Evolutionary conservation across 2,797 vertebrate genomes (phyloP).

Genomic region (Sebastiscus albofasciatus): DNA sequence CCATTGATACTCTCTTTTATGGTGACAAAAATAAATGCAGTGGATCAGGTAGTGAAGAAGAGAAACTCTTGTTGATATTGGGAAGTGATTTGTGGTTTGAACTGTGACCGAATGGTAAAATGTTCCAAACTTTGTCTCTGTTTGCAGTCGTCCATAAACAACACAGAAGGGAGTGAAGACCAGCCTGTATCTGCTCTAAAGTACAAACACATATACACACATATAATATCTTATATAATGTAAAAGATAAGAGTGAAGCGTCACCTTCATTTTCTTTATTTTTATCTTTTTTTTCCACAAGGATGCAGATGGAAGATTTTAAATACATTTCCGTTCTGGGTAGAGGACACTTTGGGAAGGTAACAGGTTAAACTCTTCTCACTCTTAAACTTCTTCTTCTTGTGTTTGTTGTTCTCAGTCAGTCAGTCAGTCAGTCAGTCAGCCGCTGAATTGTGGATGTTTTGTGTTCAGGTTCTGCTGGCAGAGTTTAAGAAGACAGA

Average conservation of each 20-base stretch:
- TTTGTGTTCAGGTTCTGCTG: conserved; percentile 86
- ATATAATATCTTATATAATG: not conserved
- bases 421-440: not conserved
- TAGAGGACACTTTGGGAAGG: conserved; percentile 92
- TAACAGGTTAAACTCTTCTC: not conserved
- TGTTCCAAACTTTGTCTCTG: conserved; percentile 9
- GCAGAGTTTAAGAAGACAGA: conserved; percentile 87
- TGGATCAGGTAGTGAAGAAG: too few relatives aligned
- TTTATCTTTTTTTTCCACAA: not conserved
- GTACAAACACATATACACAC: conserved; percentile 36
- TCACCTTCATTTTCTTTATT: not conserved
- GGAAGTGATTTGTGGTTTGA: not conserved
- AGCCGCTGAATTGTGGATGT: not conserved
- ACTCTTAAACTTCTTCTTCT: not conserved
- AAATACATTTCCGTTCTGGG: conserved; percentile 88
- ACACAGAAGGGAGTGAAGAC: conserved; percentile 53
- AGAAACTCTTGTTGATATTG: not conserved
- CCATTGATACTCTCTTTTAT: not conserved
- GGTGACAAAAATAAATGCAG: too few relatives aligned
- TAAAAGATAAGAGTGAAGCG: not conserved
- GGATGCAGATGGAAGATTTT: conserved; percentile 88
- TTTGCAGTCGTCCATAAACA: conserved; percentile 59
- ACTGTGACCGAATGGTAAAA: not conserved
- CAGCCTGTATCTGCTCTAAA: conserved; percentile 56
- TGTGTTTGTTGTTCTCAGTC: not conserved